phyloP scores from a whole-genome alignment of 2,113 vertebrate genomes.

The Leiothrix lutea region DNA sequence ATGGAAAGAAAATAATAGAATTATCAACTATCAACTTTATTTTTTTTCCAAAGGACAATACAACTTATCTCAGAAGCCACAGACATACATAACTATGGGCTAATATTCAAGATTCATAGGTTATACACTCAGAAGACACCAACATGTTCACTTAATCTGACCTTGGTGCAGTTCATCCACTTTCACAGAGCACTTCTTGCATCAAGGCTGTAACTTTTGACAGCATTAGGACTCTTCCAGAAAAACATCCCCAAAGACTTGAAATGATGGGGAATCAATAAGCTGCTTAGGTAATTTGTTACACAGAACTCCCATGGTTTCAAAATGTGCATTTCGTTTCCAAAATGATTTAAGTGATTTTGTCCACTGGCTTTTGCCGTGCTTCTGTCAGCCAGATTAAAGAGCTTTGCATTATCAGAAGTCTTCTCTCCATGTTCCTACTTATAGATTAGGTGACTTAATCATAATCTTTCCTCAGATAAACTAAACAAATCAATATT shows the following conservation, averaged over 20 bases:
- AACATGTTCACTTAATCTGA: background rate
- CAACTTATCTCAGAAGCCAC: background rate
- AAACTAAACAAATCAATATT: background rate
- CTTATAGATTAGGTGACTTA: background rate
- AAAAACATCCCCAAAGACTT: background rate
- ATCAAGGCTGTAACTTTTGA: background rate
- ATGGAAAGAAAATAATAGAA: background rate
- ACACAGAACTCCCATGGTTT: background rate
- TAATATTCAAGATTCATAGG: background rate
- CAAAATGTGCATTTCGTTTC: background rate
- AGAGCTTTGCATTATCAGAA: background rate
- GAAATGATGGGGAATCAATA: background rate
- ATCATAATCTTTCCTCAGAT: background rate
- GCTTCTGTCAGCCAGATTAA: background rate
- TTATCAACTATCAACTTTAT: background rate
- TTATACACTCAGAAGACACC: background rate
- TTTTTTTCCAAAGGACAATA: background rate
- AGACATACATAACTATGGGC: accelerated
- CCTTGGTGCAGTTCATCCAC: background rate
- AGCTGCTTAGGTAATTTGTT: background rate
- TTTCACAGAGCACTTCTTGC: background rate
- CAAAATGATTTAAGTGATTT: background rate
- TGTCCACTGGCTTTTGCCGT: background rate
- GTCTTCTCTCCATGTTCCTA: background rate
- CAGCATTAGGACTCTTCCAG: background rate